These are phyloP conservation scores for Saccostrea glomerata DNA, from an alignment of 1,140 invertebrate species.

Conservation along the genomic window DNA sequence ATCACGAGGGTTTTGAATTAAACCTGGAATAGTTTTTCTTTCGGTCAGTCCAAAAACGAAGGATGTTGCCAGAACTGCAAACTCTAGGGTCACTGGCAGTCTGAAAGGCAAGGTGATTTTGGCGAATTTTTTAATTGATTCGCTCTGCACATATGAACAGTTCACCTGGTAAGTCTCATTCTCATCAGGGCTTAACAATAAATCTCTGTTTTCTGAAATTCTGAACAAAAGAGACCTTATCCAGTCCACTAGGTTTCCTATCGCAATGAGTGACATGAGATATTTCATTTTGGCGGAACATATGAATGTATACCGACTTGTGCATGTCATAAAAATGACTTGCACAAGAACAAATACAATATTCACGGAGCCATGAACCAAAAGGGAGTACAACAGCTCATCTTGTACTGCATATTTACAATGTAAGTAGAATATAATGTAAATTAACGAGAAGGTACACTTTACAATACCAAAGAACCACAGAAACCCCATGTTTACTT, in stretches of 20 bases:
- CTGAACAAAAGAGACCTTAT: background rate
- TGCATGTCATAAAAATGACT: background rate
- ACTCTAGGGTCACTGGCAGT: background rate
- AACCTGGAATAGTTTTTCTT: background rate
- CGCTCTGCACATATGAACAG: background rate
- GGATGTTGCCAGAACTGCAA: background rate
- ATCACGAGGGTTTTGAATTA: background rate
- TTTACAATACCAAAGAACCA: background rate
- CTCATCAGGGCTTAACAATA: background rate
- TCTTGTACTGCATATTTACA: background rate
- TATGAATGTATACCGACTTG: background rate
- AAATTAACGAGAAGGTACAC: background rate
- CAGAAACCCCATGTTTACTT: background rate
- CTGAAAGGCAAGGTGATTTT: background rate
- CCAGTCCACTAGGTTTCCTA: background rate
- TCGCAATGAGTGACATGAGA: background rate
- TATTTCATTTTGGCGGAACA: conserved; percentile 7
- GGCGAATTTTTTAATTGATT: background rate
- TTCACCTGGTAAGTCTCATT: background rate
- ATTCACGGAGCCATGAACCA: background rate
- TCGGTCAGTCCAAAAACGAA: background rate
- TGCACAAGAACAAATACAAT: background rate
- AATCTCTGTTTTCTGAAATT: background rate
- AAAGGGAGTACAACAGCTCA: background rate
- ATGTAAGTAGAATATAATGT: background rate